Percentiles rank a stretch among this genome's conserved stretches.
phyloP scores from a whole-genome alignment of 2,888 invertebrate species.

The Meiosimyza platycephala region DNA sequence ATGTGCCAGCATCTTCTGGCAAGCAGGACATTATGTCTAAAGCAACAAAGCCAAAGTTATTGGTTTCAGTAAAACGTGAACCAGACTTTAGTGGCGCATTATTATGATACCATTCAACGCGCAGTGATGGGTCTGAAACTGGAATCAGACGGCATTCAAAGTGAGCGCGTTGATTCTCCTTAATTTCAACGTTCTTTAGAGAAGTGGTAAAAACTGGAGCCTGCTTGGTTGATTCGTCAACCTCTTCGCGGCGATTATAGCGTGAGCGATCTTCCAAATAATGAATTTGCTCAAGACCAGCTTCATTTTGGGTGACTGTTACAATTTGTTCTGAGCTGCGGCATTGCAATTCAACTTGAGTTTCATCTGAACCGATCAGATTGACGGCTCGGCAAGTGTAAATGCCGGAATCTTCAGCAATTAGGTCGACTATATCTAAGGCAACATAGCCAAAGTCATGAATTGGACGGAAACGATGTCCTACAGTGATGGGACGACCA shows the following conservation, averaged over 20 bases:
- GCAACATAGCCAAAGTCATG: conserved; percentile 99
- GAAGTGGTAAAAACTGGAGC: conserved; percentile 95
- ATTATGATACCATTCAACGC: conserved; percentile 96
- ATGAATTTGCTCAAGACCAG: conserved; percentile 89
- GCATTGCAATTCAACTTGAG: conserved; percentile 78
- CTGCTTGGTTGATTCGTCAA: conserved; percentile 88
- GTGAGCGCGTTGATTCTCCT: conserved; percentile 94
- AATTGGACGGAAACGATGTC: conserved; percentile 94
- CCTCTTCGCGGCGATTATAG: conserved; percentile 78
- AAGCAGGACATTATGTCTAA: conserved; percentile 95
- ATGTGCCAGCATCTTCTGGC: conserved; percentile 96
- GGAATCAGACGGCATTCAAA: conserved; percentile 95
- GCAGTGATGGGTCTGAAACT: conserved; percentile 92
- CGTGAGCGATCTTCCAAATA: conserved; percentile 86
- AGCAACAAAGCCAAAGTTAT: conserved; percentile 97
- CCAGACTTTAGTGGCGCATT: conserved; percentile 90
- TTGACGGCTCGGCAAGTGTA: conserved; percentile 96
- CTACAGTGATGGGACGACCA: conserved; percentile 92
- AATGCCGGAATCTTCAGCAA: conserved; percentile 93
- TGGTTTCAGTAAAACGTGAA: conserved; percentile 94
- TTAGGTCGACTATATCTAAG: conserved; percentile 93
- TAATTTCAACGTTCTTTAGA: conserved; percentile 89
- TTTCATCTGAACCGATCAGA: conserved; percentile 88
- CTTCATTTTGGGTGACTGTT: conserved; percentile 87
- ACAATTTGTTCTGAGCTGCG: conserved; percentile 84